Evolutionary conservation across 2,113 vertebrate species (phyloP), one percentile per base, ranked within the genome.

Genomic region (Aphyosemion australe): DNA sequence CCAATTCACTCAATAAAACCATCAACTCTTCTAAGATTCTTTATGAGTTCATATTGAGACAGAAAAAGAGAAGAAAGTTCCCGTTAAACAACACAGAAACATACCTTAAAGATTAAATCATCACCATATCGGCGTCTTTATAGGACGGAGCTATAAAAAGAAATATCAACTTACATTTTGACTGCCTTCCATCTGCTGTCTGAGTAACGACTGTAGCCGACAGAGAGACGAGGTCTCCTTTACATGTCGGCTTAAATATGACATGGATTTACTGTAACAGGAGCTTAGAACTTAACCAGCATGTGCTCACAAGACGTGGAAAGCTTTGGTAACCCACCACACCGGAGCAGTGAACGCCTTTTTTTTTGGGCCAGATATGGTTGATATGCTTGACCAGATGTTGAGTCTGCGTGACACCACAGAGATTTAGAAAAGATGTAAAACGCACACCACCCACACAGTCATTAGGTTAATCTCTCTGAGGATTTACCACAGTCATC

Each of bases 261-360:
- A 80, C 72, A 79, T 54, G 56, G 56, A 76, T 77, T 86, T 82
- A 86, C 80, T 65, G 82, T 84, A 84, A 86, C 69, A 51, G 61
- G 51, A 78, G 72, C 80, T 83, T 72, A 69, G 26, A 26, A 50
- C 26, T 5, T 4, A 26, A 26, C 26, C 26, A 72, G 59, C 71
- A 69, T 67, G 71, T 67, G 79, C 65, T 76, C 53, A 32, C 47
- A 75, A 72, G 67, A 65, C 65, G 51, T 83, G 26, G 26, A 26
- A 26, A 26, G 26, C 26, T 5, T 80, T 79, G 74, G 74, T 72
- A 63, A 79, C 75, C 37, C 63, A 79, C 26, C 52, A 58, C 54
- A 61, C 16, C 58, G 74, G 73, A 49, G 59, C 65, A 41, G 43
- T 59, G 47, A 49, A 26, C 26, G 26, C 3, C 26, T 26, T 26